These are phyloP conservation scores for Dryococelus australis DNA, from an alignment of 2,888 invertebrate genomes.

Conservation along the genomic window DNA sequence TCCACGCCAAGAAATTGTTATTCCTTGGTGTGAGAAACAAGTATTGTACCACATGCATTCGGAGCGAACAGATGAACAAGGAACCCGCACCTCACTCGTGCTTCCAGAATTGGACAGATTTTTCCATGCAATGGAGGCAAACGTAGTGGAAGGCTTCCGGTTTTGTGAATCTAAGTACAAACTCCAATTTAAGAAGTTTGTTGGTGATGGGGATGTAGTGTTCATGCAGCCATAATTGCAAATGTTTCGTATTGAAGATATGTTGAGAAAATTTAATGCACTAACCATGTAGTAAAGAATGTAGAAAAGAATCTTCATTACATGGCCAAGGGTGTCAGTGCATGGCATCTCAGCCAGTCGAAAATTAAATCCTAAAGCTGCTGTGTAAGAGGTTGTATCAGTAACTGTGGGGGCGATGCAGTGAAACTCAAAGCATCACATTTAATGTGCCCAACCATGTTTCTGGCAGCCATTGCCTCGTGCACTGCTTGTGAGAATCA, in stretches of 20 bases:
- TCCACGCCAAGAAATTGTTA: slow-evolving; percentile 47
- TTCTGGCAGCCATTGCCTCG: not conserved
- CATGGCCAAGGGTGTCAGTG: not conserved
- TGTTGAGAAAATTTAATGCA: slow-evolving; percentile 52
- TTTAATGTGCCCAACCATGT: not conserved
- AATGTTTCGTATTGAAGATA: slow-evolving; percentile 47
- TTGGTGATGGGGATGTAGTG: slow-evolving; percentile 55
- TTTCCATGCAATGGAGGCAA: slow-evolving; percentile 54
- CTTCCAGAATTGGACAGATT: slow-evolving; percentile 53
- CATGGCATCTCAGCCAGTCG: not conserved
- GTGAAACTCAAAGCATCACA: not conserved
- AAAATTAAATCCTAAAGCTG: not conserved
- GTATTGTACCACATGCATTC: slow-evolving; percentile 43
- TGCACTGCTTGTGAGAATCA: not conserved
- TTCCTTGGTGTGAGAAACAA: slow-evolving; percentile 53
- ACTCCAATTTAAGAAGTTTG: slow-evolving; percentile 51
- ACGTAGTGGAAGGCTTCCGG: slow-evolving; percentile 52
- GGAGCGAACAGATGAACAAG: slow-evolving; percentile 38
- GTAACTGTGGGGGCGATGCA: not conserved
- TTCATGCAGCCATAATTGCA: slow-evolving; percentile 50
- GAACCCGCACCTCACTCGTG: slow-evolving; percentile 49
- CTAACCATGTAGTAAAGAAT: slow-evolving; percentile 51
- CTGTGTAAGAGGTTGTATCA: not conserved
- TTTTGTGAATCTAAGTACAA: slow-evolving; percentile 50
- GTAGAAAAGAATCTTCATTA: not conserved